These are phyloP conservation scores for Typhlichthys eigenmanni DNA, from an alignment of 2,797 vertebrate species.

Conservation along the genomic window DNA sequence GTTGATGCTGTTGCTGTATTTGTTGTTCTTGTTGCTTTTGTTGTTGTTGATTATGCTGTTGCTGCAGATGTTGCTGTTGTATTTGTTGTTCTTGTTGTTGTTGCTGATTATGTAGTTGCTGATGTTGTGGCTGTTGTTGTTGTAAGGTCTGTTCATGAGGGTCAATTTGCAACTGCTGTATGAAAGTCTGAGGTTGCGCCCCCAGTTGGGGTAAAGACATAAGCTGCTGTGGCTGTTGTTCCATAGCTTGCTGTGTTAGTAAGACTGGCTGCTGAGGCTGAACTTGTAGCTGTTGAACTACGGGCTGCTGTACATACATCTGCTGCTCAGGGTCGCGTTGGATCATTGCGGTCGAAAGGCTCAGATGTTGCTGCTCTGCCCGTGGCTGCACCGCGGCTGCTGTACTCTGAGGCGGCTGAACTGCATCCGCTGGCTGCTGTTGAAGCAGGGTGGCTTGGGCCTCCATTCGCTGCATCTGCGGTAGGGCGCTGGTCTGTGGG, in stretches of 20 bases:
- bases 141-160: constrained; percentile 57
- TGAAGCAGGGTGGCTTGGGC: constrained; percentile 55
- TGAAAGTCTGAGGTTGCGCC: constrained; percentile 60
- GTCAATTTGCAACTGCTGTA: constrained; percentile 51
- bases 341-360: constrained; percentile 52
- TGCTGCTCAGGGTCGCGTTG: constrained; percentile 66
- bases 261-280: constrained; percentile 58
- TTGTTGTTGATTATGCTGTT: constrained; percentile 55
- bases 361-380: constrained; percentile 65
- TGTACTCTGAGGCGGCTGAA: constrained; percentile 42
- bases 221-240: constrained; percentile 44
- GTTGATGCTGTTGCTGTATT: constrained; percentile 50
- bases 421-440: constrained; percentile 58
- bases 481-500: constrained; percentile 58
- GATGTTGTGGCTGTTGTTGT: constrained; percentile 59
- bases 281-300: constrained; percentile 40
- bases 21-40: constrained; percentile 42
- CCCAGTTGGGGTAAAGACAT: constrained; percentile 48
- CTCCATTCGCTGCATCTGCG: constrained; percentile 66
- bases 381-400: constrained; percentile 44
- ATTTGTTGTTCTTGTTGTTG: constrained; percentile 47
- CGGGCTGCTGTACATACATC: constrained; percentile 54
- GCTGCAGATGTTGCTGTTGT: constrained; percentile 50
- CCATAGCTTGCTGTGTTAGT: constrained; percentile 53
- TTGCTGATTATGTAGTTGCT: constrained; percentile 47